A percentile compares a stretch with the other conserved stretches of the same genome.
phyloP scores from a whole-genome alignment of 2,888 invertebrate species.

The Hedychridium roseum region DNA sequence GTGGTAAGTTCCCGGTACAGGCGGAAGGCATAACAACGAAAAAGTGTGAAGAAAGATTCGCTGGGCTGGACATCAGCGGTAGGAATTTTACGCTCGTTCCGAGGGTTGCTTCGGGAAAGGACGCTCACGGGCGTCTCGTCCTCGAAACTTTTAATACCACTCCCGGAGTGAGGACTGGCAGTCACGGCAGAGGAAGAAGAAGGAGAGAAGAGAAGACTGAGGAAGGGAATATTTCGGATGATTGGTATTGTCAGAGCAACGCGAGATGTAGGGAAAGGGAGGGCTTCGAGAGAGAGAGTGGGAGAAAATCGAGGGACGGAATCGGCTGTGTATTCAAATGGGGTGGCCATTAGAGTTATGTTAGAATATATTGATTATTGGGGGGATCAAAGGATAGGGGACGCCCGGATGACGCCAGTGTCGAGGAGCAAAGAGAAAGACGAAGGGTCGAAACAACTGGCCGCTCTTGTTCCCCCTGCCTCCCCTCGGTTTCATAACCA shows the following conservation, averaged over 20 bases:
- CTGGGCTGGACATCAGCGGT: conserved; percentile 14
- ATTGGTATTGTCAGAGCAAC: conserved; percentile 59
- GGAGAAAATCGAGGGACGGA: conserved; percentile 45
- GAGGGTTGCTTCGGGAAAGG: conserved; percentile 35
- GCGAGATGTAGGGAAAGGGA: conserved; percentile 17
- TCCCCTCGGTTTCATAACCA: conserved; percentile 7
- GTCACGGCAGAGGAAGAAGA: conserved; percentile 24
- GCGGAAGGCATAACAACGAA: no score
- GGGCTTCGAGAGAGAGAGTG: conserved; percentile 24
- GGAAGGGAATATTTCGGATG: conserved; percentile 57
- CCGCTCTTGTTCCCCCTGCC: conserved; percentile 15
- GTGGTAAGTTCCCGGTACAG: no score
- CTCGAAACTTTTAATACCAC: conserved; percentile 60
- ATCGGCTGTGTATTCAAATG: conserved; percentile 60
- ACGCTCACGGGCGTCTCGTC: conserved; percentile 45
- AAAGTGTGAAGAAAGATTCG: background rate
- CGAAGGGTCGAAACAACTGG: conserved; percentile 45
- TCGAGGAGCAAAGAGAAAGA: conserved; percentile 41
- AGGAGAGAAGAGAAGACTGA: conserved; percentile 15
- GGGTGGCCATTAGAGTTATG: conserved; percentile 63
- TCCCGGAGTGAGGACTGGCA: conserved; percentile 48
- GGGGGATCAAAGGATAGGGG: conserved; percentile 61
- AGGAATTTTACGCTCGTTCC: conserved; percentile 41
- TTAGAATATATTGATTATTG: conserved; percentile 64
- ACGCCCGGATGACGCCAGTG: conserved; percentile 49